phyloP scores from a whole-genome alignment of 2,888 invertebrate genomes.

The Dichetophora obliterata region DNA sequence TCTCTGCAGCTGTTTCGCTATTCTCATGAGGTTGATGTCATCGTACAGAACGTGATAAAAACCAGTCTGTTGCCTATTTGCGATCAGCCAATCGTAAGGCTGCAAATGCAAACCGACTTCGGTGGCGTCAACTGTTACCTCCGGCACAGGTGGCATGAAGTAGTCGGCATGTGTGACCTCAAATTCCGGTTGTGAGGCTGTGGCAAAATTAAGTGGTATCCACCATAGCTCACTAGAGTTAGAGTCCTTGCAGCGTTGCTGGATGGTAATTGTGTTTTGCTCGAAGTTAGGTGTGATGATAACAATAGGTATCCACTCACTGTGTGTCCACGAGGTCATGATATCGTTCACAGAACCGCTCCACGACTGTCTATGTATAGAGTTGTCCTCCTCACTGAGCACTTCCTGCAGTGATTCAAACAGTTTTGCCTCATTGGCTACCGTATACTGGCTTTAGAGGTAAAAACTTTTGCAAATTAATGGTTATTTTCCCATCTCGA shows the following conservation, averaged over 20 bases:
- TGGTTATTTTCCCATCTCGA: conserved; percentile 59
- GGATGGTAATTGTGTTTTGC: conserved; percentile 71
- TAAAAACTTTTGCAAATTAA: conserved; percentile 61
- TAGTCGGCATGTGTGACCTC: conserved; percentile 59
- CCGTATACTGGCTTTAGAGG: conserved; percentile 63
- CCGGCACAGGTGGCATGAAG: conserved; percentile 61
- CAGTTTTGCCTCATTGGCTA: conserved; percentile 63
- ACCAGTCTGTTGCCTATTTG: conserved; percentile 67
- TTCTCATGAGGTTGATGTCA: conserved; percentile 74
- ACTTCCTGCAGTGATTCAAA: conserved; percentile 60
- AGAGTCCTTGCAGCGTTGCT: conserved; percentile 68
- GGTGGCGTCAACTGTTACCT: conserved; percentile 54
- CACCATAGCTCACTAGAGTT: conserved; percentile 59
- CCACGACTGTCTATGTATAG: conserved; percentile 46
- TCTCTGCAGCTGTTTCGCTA: conserved; percentile 75
- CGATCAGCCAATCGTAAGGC: conserved; percentile 64
- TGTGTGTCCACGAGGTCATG: conserved; percentile 76
- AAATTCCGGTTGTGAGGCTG: conserved; percentile 55
- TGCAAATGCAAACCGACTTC: conserved; percentile 57
- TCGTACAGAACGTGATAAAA: conserved; percentile 81
- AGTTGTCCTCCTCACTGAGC: conserved; percentile 55
- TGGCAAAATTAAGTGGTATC: conserved; percentile 67
- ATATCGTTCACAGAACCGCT: conserved; percentile 69
- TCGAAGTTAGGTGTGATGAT: conserved; percentile 71
- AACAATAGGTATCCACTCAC: conserved; percentile 75